Evolutionary conservation across 2,888 invertebrate genomes (phyloP).

Genomic region (Ischnura elegans): DNA sequence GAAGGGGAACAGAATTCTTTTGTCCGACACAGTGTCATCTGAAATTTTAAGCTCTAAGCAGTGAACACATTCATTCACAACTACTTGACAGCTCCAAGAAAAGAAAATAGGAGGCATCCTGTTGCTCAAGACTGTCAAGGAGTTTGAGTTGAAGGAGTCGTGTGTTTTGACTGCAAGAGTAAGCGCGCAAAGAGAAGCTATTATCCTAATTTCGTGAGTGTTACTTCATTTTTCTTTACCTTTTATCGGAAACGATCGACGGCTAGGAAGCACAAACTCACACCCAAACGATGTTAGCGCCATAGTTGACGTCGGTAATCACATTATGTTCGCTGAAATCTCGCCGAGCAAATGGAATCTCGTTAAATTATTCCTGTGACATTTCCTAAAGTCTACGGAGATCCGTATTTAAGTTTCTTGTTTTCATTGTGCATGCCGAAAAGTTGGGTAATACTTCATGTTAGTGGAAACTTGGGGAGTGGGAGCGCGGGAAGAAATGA

Average conservation of each 20-base stretch:
- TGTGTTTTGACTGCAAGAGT: background rate
- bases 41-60: background rate
- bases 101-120: slow-evolving; percentile 39
- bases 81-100: slow-evolving; percentile 16
- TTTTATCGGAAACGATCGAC: background rate
- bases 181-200: background rate
- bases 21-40: background rate
- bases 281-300: too few relatives aligned
- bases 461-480: too few relatives aligned
- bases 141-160: background rate
- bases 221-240: background rate
- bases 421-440: too few relatives aligned
- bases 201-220: background rate
- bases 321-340: too few relatives aligned
- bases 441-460: too few relatives aligned
- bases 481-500: too few relatives aligned
- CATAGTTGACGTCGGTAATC: too few relatives aligned
- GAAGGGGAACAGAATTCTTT: background rate
- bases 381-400: too few relatives aligned
- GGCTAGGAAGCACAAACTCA: too few relatives aligned
- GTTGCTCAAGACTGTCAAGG: background rate
- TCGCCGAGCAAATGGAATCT: too few relatives aligned
- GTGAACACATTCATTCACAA: slow-evolving; percentile 38
- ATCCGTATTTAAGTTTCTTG: too few relatives aligned
- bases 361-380: too few relatives aligned